Evolutionary conservation across 2,797 vertebrate genomes (phyloP).

Genomic region (Microctenopoma steveboyesi): DNA sequence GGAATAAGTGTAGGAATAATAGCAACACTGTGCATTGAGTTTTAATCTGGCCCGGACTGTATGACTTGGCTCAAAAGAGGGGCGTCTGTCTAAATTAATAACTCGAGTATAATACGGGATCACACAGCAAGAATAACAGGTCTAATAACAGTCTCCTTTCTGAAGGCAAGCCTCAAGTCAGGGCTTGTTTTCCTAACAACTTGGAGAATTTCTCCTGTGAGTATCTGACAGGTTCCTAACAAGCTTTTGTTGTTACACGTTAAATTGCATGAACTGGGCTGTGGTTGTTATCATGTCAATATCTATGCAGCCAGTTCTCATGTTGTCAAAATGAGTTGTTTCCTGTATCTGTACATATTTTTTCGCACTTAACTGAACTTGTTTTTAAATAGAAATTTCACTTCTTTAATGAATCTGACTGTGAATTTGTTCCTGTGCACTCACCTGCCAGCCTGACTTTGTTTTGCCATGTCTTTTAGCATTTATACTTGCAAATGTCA

Average conservation of each 20-base stretch:
- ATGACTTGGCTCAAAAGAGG: slow-evolving; percentile 51
- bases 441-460: background rate
- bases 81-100: slow-evolving; percentile 71
- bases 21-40: slow-evolving; percentile 69
- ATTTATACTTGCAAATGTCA: slow-evolving; percentile 15
- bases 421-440: slow-evolving; percentile 14
- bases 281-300: slow-evolving; percentile 18
- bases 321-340: background rate
- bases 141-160: slow-evolving; percentile 24
- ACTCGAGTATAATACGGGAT: slow-evolving; percentile 52
- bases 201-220: slow-evolving; percentile 39
- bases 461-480: background rate
- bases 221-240: slow-evolving; percentile 38
- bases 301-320: background rate
- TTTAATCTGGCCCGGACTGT: slow-evolving; percentile 64
- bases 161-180: slow-evolving; percentile 60
- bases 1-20: slow-evolving; percentile 72
- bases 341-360: too few species aligned
- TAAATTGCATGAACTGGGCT: slow-evolving; percentile 9
- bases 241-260: slow-evolving; percentile 25
- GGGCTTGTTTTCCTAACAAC: slow-evolving; percentile 64
- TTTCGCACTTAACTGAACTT: background rate
- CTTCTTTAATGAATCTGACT: background rate
- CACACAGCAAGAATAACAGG: slow-evolving; percentile 49
- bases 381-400: slow-evolving; percentile 9